These are phyloP conservation scores for Xerus inauris DNA, from an alignment of 2,113 vertebrate genomes.

Conservation along the genomic window DNA sequence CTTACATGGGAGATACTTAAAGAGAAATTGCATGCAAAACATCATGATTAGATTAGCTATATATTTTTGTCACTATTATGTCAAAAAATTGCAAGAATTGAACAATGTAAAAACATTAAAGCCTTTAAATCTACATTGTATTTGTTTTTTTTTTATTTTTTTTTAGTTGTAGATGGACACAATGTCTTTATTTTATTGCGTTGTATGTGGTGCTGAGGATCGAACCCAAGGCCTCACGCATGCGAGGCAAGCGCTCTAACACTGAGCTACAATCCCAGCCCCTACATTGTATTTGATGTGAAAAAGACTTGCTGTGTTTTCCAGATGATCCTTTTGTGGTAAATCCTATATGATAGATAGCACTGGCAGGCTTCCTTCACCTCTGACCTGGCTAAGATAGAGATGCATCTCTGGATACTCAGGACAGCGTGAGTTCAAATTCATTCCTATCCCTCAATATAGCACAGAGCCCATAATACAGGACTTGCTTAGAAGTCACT, in stretches of 20 bases:
- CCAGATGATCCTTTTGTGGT: background rate
- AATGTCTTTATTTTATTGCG: too few relatives aligned
- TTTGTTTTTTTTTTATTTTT: too few relatives aligned
- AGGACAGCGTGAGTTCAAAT: background rate
- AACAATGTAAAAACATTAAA: slow-evolving; percentile 3
- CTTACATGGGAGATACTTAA: background rate
- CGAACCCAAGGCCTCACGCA: too few relatives aligned
- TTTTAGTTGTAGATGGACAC: too few relatives aligned
- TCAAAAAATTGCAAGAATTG: background rate
- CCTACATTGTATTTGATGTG: background rate
- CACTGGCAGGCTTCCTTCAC: background rate
- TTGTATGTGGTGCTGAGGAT: too few relatives aligned
- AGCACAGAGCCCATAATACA: background rate
- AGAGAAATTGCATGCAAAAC: background rate
- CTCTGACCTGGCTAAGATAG: background rate
- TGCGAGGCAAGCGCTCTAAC: too few relatives aligned
- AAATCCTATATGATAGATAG: background rate
- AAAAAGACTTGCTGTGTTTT: background rate
- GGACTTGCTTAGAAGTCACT: background rate
- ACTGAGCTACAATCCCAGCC: too few relatives aligned
- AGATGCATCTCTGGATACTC: background rate
- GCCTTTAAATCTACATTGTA: background rate
- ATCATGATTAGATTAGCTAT: background rate
- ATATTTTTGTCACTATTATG: background rate
- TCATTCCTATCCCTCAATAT: background rate